Conservation (phyloP, 1,140 invertebrate species). For the Aricia agestis region DNA sequence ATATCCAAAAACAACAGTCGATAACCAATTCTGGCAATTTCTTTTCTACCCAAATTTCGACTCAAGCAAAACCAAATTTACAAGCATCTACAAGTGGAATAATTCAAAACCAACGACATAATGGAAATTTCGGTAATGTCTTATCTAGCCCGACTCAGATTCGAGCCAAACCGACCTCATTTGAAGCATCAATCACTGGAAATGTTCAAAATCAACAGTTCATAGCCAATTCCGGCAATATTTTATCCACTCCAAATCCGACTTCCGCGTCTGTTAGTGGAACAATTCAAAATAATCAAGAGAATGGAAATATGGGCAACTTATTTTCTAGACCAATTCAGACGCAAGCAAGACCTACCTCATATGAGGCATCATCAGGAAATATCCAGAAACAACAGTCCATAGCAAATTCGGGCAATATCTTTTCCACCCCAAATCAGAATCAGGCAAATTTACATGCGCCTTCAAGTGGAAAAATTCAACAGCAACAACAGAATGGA, state of each 20-base stretch:
- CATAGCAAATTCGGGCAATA: too few relatives aligned
- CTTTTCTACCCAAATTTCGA: not conserved
- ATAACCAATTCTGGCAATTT: not conserved
- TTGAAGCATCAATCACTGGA: too few relatives aligned
- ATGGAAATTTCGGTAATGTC: too few relatives aligned
- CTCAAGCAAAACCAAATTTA: not conserved
- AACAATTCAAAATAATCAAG: too few relatives aligned
- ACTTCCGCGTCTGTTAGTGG: not conserved
- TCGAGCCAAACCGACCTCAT: too few relatives aligned
- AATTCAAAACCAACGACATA: not conserved
- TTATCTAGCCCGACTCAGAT: too few relatives aligned
- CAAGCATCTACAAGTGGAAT: not conserved
- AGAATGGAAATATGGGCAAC: not conserved
- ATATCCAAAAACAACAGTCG: not conserved
- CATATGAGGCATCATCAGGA: constrained; percentile 21
- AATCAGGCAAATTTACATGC: too few relatives aligned
- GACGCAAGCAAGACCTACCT: constrained; percentile 18
- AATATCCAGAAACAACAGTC: too few relatives aligned
- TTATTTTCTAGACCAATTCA: too few relatives aligned
- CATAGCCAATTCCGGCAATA: not conserved
- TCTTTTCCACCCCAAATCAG: too few relatives aligned
- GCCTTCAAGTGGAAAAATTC: not conserved
- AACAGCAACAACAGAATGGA: not conserved
- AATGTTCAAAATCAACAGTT: not conserved
- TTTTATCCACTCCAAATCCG: not conserved